Base-by-base conservation (phyloP, 2,113 vertebrate species). In the Percopsis transmontana region DNA sequence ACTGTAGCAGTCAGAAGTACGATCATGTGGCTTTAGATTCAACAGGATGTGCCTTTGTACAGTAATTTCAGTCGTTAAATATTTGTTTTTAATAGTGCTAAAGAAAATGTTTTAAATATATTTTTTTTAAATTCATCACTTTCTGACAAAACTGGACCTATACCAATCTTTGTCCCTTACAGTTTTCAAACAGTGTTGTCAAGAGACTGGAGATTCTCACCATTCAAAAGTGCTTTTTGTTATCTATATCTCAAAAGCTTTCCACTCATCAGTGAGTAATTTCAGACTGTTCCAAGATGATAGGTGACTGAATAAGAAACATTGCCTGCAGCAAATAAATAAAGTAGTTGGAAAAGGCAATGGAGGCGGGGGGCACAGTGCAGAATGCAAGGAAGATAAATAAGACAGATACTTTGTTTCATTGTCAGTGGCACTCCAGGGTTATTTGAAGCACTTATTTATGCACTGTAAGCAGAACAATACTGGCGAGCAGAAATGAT, bases 401-500 rank as follows among this genome's bases (percentile, higher is more conserved):
- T 95, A 94, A 95, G 92, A 94, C 92, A 90, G 91, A 90, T 92
- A 93, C 94, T 95, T 95, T 93, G 94, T 93, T 94, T 94, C 94
- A 97, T 94, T 98, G 96, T 98, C 94, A 93, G 93, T 93, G 94
- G 93, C 94, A 95, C 94, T 94, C 94, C 87, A 87, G 92, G 94
- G 93, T 95, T 95, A 95, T 95, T 95, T 92, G 93, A 95, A 94
- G 92, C 93, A 94, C 95, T 97, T 95, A 95, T 97, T 98, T 97
- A 98, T 96, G 96, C 95, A 94, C 95, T 91, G 94, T 95, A 95
- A 95, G 96, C 95, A 96, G 96, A 98, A 98, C 97, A 99, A 98
- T 99, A 91, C 93, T 85, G 84, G 87, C 87, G 91, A 94, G 88
- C 94, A 84, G 93, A 94, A 94, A 96, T 98, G 96, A 99, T 98